Evolutionary conservation across 1,140 invertebrate genomes (phyloP).

Genomic region (Megathymus violae): DNA sequence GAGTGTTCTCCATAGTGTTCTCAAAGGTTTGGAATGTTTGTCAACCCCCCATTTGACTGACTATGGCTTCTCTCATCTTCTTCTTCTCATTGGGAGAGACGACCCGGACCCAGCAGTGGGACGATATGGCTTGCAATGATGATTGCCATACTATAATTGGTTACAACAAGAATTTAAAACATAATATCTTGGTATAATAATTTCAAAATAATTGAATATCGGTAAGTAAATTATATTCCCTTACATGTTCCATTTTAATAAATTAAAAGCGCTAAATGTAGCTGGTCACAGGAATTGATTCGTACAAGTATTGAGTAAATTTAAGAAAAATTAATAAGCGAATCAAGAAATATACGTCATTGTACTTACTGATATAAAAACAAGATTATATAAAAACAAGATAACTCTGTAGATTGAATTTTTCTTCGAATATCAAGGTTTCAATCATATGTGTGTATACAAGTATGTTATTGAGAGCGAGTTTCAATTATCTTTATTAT

Average conservation of each 20-base stretch:
- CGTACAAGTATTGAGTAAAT: background rate
- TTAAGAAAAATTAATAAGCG: slow-evolving; percentile 5
- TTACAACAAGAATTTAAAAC: too few relatives aligned
- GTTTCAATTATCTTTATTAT: background rate
- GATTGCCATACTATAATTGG: too few relatives aligned
- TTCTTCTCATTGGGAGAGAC: too few relatives aligned
- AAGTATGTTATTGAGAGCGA: background rate
- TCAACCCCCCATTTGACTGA: too few relatives aligned
- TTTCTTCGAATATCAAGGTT: slow-evolving; percentile 5
- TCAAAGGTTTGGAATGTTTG: too few relatives aligned
- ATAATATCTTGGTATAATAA: background rate
- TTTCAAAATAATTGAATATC: slow-evolving; percentile 1
- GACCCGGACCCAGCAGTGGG: too few relatives aligned
- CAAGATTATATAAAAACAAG: slow-evolving; percentile 6
- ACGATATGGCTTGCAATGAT: too few relatives aligned
- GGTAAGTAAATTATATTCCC: background rate
- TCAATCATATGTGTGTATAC: background rate
- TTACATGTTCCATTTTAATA: slow-evolving; percentile 10
- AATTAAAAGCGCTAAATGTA: background rate
- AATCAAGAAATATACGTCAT: slow-evolving; percentile 6
- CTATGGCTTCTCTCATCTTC: too few relatives aligned
- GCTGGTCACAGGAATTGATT: background rate
- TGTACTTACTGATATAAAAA: background rate
- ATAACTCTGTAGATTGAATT: slow-evolving; percentile 7
- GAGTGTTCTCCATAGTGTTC: too few relatives aligned